Percentiles rank a stretch among this genome's conserved stretches.
Conservation (phyloP, 2,888 invertebrate species). For the Acanthosepion pharaonis region DNA sequence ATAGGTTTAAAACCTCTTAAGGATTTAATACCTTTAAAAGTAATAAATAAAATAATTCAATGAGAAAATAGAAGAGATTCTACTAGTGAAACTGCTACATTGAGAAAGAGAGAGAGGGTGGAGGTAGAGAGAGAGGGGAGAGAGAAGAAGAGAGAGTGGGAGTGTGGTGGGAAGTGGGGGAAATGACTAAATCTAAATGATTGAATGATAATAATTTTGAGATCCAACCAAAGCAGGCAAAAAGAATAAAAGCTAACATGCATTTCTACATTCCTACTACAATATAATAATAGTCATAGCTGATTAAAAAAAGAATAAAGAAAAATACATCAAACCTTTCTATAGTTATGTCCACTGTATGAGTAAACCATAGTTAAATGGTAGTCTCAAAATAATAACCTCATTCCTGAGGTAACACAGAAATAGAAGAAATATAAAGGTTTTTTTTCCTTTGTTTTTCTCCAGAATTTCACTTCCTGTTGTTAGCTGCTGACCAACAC, state of each 20-base stretch:
- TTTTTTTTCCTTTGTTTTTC: background rate
- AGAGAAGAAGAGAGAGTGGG: background rate
- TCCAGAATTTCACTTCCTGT: background rate
- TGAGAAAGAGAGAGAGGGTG: background rate
- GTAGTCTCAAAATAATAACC: background rate
- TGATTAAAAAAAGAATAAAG: background rate
- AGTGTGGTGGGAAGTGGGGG: too few relatives aligned
- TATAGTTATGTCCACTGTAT: conserved; percentile 18
- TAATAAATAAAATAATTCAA: too few relatives aligned
- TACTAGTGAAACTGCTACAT: background rate
- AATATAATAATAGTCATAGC: background rate
- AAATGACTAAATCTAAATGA: background rate
- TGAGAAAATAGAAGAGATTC: background rate
- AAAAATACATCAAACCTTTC: conserved; percentile 36
- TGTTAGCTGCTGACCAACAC: background rate
- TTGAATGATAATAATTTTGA: background rate
- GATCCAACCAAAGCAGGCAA: background rate
- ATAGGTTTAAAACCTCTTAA: too few relatives aligned
- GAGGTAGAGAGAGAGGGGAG: background rate
- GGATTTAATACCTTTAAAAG: too few relatives aligned
- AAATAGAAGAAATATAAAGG: background rate
- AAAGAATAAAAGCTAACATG: background rate
- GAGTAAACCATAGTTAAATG: conserved; percentile 11
- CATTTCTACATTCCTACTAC: background rate
- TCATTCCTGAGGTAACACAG: background rate